Evolutionary conservation across 2,113 vertebrate species (phyloP), one percentile per base, ranked within the genome.

Genomic region (Podarcis cretensis): DNA sequence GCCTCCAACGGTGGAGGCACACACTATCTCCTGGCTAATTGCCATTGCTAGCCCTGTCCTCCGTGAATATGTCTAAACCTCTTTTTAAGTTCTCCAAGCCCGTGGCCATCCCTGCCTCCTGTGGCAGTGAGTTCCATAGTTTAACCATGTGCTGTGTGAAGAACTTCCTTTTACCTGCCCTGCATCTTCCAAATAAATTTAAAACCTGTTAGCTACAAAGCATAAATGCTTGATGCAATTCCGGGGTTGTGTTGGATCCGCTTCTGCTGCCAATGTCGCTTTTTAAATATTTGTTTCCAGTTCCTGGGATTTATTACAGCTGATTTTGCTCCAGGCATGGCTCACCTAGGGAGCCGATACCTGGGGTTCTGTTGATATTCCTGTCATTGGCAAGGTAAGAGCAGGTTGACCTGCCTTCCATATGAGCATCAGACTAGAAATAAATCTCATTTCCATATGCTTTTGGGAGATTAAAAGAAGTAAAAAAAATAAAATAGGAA

Each of bases 341-440:
- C 97, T 84, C 97, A 97, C 92, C 48, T 96, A 95, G 97, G 97
- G 97, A 96, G 96, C 97, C 43, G 96, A 98, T 94, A 98, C 97
- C 93, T 97, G 97, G 98, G 97, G 97, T 93, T 98, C 98, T 63
- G 97, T 97, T 97, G 98, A 98, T 96, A 98, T 98, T 94, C 98
- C 98, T 95, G 94, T 98, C 94, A 96, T 96, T 94, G 97, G 97
- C 89, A 97, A 97, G 98, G 97, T 97, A 94, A 96, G 94, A 85
- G 87, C 83, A 94, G 92, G 75, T 40, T 94, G 93, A 89, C 88
- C 94, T 93, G 96, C 89, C 91, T 91, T 94, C n/a, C 0, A 89
- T 91, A 84, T 91, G 92, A 93, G 88, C 86, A 94, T 65, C 90
- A 84, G 88, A 80, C 89, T 88, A 84, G 89, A 91, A 93, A 93